phyloP scores from a whole-genome alignment of 2,888 invertebrate species.

The Temnothorax unifasciatus region DNA sequence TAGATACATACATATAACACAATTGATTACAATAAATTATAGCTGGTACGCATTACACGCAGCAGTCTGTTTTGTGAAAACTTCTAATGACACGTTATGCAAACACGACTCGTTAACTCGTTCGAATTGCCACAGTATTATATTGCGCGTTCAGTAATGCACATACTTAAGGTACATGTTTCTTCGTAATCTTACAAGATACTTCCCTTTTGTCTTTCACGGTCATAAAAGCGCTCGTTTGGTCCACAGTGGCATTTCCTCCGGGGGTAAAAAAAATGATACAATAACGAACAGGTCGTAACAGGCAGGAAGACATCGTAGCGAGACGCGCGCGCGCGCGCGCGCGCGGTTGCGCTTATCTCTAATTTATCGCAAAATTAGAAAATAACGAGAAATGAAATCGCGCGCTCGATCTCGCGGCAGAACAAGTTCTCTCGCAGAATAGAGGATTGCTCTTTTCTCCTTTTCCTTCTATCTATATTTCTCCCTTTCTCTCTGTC shows the following conservation, averaged over 20 bases:
- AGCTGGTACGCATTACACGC: background rate
- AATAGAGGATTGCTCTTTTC: constrained; percentile 21
- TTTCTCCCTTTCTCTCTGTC: background rate
- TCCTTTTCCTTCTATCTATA: background rate
- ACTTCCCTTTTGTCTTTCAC: constrained; percentile 45
- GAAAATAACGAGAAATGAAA: constrained; percentile 68
- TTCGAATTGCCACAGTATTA: constrained; percentile 21
- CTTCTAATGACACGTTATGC: constrained; percentile 19
- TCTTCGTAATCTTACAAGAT: constrained; percentile 47
- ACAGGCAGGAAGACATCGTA: constrained; percentile 34
- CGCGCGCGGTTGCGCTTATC: constrained; percentile 46
- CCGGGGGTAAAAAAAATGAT: constrained; percentile 12
- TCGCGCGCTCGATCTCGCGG: constrained; percentile 51
- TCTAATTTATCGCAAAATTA: constrained; percentile 67
- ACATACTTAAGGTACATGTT: background rate
- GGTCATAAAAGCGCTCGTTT: constrained; percentile 33
- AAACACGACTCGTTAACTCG: constrained; percentile 36
- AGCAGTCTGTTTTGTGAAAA: background rate
- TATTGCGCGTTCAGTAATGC: background rate
- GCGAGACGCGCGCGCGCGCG: constrained; percentile 3
- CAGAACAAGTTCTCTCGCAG: constrained; percentile 18
- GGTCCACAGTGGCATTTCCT: constrained; percentile 9
- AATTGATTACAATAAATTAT: background rate
- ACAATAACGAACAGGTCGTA: constrained; percentile 49
- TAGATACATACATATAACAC: background rate